phyloP scores from a whole-genome alignment of 2,113 vertebrate species.

The Platichthys stellatus region DNA sequence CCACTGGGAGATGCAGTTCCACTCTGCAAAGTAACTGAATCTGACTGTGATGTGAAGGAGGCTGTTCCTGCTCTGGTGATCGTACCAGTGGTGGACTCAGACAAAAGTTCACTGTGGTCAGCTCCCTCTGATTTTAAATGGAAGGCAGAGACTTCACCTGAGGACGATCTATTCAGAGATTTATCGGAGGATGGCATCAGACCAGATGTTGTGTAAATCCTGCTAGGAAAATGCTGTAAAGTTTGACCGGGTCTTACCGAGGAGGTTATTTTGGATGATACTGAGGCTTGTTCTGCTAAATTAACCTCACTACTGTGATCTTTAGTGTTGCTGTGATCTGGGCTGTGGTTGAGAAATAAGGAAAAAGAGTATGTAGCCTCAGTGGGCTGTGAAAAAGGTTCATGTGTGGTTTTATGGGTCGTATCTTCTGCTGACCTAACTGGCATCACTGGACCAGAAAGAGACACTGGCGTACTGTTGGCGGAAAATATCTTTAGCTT shows the following conservation, averaged over 20 bases:
- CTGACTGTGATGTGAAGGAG: slow-evolving; percentile 9
- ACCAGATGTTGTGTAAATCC: slow-evolving; percentile 10
- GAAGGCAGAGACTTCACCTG: slow-evolving; percentile 23
- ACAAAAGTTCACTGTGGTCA: background rate
- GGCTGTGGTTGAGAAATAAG: too few species aligned
- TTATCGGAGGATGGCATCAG: slow-evolving; percentile 1
- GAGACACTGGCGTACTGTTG: slow-evolving; percentile 7
- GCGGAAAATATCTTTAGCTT: slow-evolving; percentile 10
- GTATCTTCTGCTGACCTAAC: background rate
- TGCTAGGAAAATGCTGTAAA: background rate
- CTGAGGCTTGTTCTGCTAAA: slow-evolving; percentile 1
- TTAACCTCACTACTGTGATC: background rate
- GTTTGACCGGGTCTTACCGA: slow-evolving; percentile 16
- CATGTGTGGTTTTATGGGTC: slow-evolving; percentile 19
- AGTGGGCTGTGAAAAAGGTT: slow-evolving; percentile 2
- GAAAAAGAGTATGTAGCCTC: too few species aligned
- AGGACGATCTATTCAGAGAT: slow-evolving; percentile 36
- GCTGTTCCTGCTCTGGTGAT: slow-evolving; percentile 8
- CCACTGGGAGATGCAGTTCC: background rate
- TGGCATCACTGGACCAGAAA: slow-evolving; percentile 17
- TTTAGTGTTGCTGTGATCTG: slow-evolving; percentile 7
- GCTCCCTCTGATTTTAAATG: slow-evolving; percentile 21
- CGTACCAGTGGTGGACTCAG: slow-evolving; percentile 9
- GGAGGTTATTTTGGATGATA: too few species aligned
- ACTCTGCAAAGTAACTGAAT: slow-evolving; percentile 13